phyloP scores from a whole-genome alignment of 2,113 vertebrate species.

The Amblyornis subalaris region DNA sequence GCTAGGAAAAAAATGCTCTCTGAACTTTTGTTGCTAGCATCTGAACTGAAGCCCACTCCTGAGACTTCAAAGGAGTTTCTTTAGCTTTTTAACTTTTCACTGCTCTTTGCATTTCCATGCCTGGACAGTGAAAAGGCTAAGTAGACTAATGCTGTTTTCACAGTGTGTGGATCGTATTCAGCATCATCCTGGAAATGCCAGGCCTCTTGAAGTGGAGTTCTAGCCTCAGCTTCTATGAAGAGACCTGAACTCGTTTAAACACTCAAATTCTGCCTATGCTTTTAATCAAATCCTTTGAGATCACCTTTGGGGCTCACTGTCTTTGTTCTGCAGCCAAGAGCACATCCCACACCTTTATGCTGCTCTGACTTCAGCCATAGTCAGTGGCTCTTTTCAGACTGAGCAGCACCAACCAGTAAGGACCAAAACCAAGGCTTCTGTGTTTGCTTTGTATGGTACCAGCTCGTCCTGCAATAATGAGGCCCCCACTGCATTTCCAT shows the following conservation, averaged over 20 bases:
- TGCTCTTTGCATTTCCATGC: not conserved
- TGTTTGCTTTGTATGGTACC: not conserved
- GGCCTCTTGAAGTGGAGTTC: not conserved
- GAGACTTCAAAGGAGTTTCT: slow-evolving; percentile 19
- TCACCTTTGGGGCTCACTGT: not conserved
- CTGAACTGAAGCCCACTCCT: not conserved
- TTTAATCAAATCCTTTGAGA: slow-evolving; percentile 25
- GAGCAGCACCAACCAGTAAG: not conserved
- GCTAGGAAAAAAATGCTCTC: not conserved
- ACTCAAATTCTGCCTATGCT: not conserved
- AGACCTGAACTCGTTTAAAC: not conserved
- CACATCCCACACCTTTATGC: not conserved
- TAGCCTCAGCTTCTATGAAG: not conserved
- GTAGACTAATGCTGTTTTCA: not conserved
- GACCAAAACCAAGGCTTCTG: not conserved
- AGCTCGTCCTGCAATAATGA: not conserved
- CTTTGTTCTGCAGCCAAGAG: not conserved
- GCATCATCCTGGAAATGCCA: not conserved
- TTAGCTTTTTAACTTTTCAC: slow-evolving; percentile 5
- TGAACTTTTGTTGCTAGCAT: not conserved
- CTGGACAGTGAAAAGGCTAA: not conserved
- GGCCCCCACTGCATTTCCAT: not conserved
- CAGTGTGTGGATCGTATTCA: accelerated
- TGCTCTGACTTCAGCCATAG: not conserved
- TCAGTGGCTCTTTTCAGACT: not conserved